phyloP scores from a whole-genome alignment of 2,113 vertebrate species.

The Hydrolagus affinis region DNA sequence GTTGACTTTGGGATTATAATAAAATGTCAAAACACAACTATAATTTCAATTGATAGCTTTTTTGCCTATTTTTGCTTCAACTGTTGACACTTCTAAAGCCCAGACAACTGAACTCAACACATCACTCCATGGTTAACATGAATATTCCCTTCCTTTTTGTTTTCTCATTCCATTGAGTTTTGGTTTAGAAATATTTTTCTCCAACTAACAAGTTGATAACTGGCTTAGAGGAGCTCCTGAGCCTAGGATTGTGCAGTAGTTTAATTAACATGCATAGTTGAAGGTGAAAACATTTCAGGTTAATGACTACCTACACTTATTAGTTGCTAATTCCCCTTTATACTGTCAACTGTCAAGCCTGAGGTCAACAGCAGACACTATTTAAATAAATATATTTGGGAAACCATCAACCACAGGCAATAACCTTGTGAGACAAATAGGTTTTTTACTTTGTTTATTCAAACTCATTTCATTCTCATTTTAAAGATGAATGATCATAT shows the following conservation, averaged over 20 bases:
- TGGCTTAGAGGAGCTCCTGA: background rate
- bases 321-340: background rate
- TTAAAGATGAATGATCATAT: background rate
- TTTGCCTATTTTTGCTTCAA: too few relatives aligned
- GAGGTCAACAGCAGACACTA: background rate
- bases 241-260: background rate
- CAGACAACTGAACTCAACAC: too few relatives aligned
- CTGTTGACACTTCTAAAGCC: too few relatives aligned
- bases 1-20: too few relatives aligned
- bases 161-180: background rate
- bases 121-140: background rate
- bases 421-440: background rate
- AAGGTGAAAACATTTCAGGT: background rate
- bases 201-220: background rate
- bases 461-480: background rate
- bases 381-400: background rate
- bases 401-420: background rate
- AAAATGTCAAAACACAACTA: too few relatives aligned
- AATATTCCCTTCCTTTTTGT: background rate
- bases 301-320: background rate
- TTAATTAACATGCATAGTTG: background rate
- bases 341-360: background rate
- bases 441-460: background rate
- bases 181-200: background rate
- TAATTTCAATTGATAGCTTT: too few relatives aligned